Base-by-base conservation (phyloP, 2,888 invertebrate species). In the Capitulum mitella region DNA sequence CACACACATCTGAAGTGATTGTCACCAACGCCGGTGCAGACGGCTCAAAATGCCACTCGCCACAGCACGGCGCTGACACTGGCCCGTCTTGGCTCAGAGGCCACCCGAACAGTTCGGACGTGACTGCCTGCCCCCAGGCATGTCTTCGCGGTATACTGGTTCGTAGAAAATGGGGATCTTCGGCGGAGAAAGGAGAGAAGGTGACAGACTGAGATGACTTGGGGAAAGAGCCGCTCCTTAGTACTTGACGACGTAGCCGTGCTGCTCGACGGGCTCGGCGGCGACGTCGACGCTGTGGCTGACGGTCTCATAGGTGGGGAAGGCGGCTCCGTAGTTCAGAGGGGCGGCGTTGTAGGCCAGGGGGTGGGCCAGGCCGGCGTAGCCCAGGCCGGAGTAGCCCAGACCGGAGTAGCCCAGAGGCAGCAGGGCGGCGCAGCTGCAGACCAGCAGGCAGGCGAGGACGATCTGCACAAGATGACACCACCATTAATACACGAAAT, bases 241-340 rank as follows among this genome's bases (percentile, higher is more conserved):
- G n/a, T 58, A 58, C 19, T 58, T 58, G 58, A 58, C 34, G 64
- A 8, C n/a, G 64, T 64, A 64, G 64, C 64, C 64, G 64, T 64
- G 64, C 64, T 64, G 64, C 19, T 64, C 64, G 34, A 64, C 64
- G 14, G 64, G 64, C 64, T 64, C 64, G 2, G 34, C 64, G 2
- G 64, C 64, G 3, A 64, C 34, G n/a, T 32, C 32, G 34, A 64
- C 64, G 19, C 16, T 34, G 64, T 64, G 32, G 64, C 34, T 34
- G 32, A 64, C 64, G 29, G 64, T 64, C 64, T 64, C 16, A 34
- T 64, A 64, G 61, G 64, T 34, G 34, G 64, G 64, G 64, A 64
- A 64, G 34, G 64, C 64, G 16, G 34, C 64, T 3, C 19, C 51
- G n/a, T n/a, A n/a, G n/a, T n/a, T n/a, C n/a, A n/a, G n/a, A n/a